Conservation (phyloP, 2,113 vertebrate genomes). For the Peucedramus taeniatus region DNA sequence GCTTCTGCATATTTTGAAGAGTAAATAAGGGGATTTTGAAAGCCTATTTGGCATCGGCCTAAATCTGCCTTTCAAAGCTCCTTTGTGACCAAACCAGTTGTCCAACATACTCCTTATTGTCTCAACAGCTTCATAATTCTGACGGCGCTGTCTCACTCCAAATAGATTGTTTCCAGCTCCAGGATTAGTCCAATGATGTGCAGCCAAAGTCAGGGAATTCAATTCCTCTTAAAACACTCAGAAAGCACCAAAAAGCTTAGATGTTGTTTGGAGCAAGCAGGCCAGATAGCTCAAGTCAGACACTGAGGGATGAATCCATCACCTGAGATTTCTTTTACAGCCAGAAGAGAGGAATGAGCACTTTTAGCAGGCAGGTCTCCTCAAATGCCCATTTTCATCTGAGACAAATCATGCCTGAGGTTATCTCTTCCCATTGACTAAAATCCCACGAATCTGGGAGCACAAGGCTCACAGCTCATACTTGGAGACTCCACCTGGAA, state of each 20-base stretch:
- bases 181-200: neutral
- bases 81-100: neutral
- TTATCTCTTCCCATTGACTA: neutral
- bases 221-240: neutral
- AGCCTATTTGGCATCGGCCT: slow-evolving; percentile 23
- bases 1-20: neutral
- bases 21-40: slow-evolving; percentile 26
- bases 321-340: slow-evolving; percentile 3
- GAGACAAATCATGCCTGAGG: neutral
- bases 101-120: slow-evolving; percentile 8
- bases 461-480: neutral
- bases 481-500: neutral
- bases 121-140: slow-evolving; percentile 10
- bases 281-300: neutral
- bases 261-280: neutral
- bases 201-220: neutral
- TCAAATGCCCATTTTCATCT: neutral
- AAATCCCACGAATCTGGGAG: neutral
- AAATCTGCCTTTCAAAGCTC: slow-evolving; percentile 47
- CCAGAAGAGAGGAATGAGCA: neutral
- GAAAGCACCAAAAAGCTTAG: neutral
- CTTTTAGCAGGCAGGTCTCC: neutral
- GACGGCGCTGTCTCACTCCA: neutral
- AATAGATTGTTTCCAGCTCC: neutral
- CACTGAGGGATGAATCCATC: neutral